Evolutionary conservation across 2,888 invertebrate genomes (phyloP), one percentile per base, ranked within the genome.

Genomic region (Agapostemon virescens): DNA sequence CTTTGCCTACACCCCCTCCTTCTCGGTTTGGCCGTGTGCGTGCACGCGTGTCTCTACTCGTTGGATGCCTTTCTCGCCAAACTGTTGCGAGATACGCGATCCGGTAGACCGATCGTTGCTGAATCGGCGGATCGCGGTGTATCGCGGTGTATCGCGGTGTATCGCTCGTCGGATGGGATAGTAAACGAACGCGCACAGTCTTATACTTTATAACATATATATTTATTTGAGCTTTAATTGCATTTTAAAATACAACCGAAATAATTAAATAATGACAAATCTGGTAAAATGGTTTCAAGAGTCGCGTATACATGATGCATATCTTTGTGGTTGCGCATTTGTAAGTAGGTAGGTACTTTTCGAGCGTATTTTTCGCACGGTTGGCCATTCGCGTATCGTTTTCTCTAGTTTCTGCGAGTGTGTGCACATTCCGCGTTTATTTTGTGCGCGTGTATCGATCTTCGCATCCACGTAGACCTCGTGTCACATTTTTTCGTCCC

Each of bases 141-240:
- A 20, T n/a, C n/a, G n/a, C 49, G 11, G 17, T 30, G 17, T 23
- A 55, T 26, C 55, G 26, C 45, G 45, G 20, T 45, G 58, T 17
- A 17, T n/a, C 9, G 5, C 17, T 33, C n/a, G 9, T 2, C 55
- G 55, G 55, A 26, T 2, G 33, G 17, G n/a, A n/a, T 20, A 68
- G 64, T 70, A 33, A 70, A 67, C 20, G 26, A 23, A 58, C 45
- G 20, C 45, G 20, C 74, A 36, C 42, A 55, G 36, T 42, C 67
- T 78, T 55, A 87, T 93, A 95, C 95, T 95, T 95, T 95, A 95
- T 96, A 96, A 96, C 96, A 96, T 96, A 96, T 95, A 95, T 96
- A 96, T 96, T 96, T 96, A 96, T 96, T 96, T 96, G 96, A 96
- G 96, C 96, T 95, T 96, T 95, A 95, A 95, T 96, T 96, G 96